Base-by-base conservation (phyloP, 1,140 invertebrate species). In the Drosophila trapezifrons region DNA sequence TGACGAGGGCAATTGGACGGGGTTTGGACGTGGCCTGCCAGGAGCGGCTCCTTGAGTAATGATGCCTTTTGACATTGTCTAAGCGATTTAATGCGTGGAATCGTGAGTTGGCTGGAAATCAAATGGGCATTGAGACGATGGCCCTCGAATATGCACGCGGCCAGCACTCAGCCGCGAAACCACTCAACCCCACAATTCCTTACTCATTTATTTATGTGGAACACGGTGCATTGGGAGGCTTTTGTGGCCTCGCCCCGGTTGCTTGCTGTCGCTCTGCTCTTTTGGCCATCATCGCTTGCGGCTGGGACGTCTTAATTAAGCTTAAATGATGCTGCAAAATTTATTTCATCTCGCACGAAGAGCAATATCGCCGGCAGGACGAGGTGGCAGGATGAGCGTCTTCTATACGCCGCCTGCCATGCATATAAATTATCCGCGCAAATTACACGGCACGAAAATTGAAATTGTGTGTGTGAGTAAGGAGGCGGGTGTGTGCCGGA, bases 301-400 rank as follows among this genome's bases (percentile, higher is more conserved):
- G 84, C 72, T 69, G 80, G 71, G 72, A 60, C 77, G 74, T 89
- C 85, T 89, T 89, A 89, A 89, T 89, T 89, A 89, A 89, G 84
- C 84, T 90, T 89, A 89, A 89, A 89, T 89, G 85, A 89, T 89
- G 85, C 84, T 90, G 84, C 84, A 89, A 89, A 84, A 89, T 89
- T 89, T 89, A 89, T 90, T 89, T 89, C 84, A 89, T 90, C 82
- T 89, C 80, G 66, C 85, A 84, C 85, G 78, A 72, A 59, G 60
- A 57, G 52, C 60, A 47, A 37, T 49, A 40, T 45, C 27, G 37
- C 62, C 46, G 27, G 9, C 22, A 25, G 45, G 25, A 60, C 37
- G 42, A 47, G 62, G 62, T 45, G 74, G 65, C 18, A 32, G 49
- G 49, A 52, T 52, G 49, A 62, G 83, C 75, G 49, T 87, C 73